phyloP scores from a whole-genome alignment of 2,113 vertebrate genomes.

The Oophaga pumilio region DNA sequence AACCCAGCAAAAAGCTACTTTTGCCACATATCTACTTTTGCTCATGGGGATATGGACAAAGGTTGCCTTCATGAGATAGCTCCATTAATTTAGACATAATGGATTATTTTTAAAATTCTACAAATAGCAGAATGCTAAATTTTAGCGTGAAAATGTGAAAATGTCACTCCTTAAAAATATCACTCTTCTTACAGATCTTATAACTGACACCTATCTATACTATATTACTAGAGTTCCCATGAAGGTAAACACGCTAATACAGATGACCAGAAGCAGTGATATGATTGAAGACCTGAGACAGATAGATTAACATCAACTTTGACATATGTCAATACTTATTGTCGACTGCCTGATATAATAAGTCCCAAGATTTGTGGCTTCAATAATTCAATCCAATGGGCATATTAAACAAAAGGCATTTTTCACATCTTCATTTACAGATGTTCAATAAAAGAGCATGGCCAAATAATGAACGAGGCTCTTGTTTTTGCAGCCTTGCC shows the following conservation, averaged over 20 bases:
- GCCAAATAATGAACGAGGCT: not conserved
- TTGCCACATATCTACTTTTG: too few species aligned
- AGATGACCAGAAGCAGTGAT: not conserved
- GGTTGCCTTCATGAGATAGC: too few species aligned
- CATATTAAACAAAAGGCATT: not conserved
- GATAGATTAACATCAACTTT: not conserved
- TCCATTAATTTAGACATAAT: too few species aligned
- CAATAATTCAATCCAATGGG: not conserved
- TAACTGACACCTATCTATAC: not conserved
- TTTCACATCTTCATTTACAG: conserved; percentile 15
- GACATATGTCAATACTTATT: conserved; percentile 2
- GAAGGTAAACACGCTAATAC: not conserved
- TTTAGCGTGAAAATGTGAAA: too few species aligned
- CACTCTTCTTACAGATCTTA: not conserved
- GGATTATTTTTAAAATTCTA: too few species aligned
- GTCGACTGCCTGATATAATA: conserved; percentile 27
- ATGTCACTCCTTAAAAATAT: too few species aligned
- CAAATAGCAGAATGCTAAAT: too few species aligned
- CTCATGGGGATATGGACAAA: too few species aligned
- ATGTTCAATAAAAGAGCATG: not conserved
- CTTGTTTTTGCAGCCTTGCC: not conserved
- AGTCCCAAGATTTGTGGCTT: conserved; percentile 11
- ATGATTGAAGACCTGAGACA: conserved; percentile 33
- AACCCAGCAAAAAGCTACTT: too few species aligned
- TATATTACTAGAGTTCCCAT: not conserved